Evolutionary conservation across 2,888 invertebrate genomes (phyloP).

Genomic region (Dichetophora obliterata): DNA sequence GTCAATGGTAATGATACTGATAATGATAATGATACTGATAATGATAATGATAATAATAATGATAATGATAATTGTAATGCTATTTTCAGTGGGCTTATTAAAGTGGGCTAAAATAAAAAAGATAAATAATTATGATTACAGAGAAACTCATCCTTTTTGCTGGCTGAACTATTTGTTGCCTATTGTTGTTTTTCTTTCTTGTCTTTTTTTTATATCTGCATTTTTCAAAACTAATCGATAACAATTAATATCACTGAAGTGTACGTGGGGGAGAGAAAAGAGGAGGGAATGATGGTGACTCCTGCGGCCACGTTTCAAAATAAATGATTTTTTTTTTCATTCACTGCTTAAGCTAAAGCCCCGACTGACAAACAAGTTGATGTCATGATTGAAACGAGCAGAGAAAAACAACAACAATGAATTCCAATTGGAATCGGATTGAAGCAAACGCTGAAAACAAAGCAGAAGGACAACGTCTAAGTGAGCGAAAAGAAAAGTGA

Average conservation of each 20-base stretch:
- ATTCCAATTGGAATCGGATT: conserved; percentile 24
- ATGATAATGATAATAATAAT: too few species aligned
- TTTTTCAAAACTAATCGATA: conserved; percentile 54
- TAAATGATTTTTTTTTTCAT: background rate
- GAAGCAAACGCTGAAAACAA: conserved; percentile 15
- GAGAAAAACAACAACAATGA: conserved; percentile 21
- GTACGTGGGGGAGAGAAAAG: background rate
- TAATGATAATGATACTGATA: too few species aligned
- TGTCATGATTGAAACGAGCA: conserved; percentile 47
- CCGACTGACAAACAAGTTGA: conserved; percentile 44
- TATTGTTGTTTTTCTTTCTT: background rate
- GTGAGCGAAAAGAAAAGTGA: background rate
- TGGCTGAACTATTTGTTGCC: background rate
- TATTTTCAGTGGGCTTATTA: too few species aligned
- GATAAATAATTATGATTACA: too few species aligned
- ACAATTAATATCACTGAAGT: conserved; percentile 47
- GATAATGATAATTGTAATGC: too few species aligned
- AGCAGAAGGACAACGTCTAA: conserved; percentile 34
- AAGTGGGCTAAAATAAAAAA: too few species aligned
- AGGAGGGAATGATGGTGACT: background rate
- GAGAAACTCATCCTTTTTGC: background rate
- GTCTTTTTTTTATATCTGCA: background rate
- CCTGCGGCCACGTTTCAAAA: conserved; percentile 14
- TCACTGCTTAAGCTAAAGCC: background rate
- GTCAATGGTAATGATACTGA: too few species aligned